A percentile compares a stretch with the other conserved stretches of the same genome.
Conservation (phyloP, 2,797 vertebrate species). For the Enteromius unitaeniatus region DNA sequence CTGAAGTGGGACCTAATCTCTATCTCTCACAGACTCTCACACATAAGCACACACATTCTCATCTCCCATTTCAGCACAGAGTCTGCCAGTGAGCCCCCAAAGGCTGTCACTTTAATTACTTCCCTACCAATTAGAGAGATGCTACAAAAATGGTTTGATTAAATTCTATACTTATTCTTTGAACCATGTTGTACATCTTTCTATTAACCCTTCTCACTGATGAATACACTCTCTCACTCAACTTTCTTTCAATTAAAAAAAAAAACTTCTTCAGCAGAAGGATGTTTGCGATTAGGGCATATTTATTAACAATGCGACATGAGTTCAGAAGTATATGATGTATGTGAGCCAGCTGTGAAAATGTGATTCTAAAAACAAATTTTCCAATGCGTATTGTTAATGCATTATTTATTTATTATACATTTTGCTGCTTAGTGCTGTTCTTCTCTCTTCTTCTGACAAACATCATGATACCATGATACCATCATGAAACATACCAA, state of each 20-base stretch:
- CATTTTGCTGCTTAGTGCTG: not conserved
- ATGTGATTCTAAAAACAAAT: not conserved
- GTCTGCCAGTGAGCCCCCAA: conserved; percentile 40
- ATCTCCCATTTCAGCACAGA: conserved; percentile 23
- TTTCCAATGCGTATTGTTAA: not conserved
- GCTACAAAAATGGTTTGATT: conserved; percentile 54
- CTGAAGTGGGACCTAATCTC: conserved; percentile 31
- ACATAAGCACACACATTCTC: conserved; percentile 28
- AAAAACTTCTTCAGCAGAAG: conserved; percentile 4
- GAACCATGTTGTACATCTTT: conserved; percentile 27
- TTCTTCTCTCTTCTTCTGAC: not conserved
- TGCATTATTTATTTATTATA: not conserved
- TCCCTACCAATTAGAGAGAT: conserved; percentile 54
- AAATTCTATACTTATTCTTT: conserved; percentile 37
- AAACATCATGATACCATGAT: not conserved
- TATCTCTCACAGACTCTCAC: conserved; percentile 24
- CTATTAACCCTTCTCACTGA: conserved; percentile 14
- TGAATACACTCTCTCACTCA: conserved; percentile 1
- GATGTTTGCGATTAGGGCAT: not conserved
- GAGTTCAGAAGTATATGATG: not conserved
- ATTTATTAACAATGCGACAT: not conserved
- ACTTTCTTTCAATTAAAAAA: conserved; percentile 15
- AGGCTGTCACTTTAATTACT: conserved; percentile 57
- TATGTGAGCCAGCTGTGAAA: not conserved
- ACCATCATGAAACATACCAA: no score